A percentile compares a stretch with the other conserved stretches of the same genome.
Conservation (phyloP, 2,797 vertebrate genomes). For the Meda fulgida region DNA sequence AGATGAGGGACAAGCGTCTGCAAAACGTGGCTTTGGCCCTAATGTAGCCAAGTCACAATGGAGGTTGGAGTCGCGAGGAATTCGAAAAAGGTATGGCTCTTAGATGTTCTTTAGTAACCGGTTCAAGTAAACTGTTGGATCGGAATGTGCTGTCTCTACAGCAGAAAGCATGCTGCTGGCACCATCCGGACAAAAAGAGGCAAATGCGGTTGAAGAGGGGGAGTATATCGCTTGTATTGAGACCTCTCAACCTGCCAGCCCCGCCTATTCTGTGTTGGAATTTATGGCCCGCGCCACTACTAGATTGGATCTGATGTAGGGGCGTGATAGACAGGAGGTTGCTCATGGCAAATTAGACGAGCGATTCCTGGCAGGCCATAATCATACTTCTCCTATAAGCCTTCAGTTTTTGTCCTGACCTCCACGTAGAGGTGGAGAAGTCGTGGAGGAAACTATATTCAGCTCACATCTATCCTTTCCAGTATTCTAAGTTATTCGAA, state of each 20-base stretch:
- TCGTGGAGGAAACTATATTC: background rate
- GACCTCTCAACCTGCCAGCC: background rate
- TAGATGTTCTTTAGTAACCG: background rate
- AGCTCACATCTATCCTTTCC: background rate
- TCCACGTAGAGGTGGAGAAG: background rate
- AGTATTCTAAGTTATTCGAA: background rate
- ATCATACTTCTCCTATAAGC: background rate
- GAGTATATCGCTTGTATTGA: background rate
- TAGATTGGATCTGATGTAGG: background rate
- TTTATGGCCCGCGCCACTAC: background rate
- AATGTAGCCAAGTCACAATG: background rate
- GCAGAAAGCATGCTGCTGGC: background rate
- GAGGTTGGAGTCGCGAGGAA: background rate
- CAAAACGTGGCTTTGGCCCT: too few species aligned
- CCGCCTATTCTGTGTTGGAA: background rate
- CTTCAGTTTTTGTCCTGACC: background rate
- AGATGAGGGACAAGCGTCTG: background rate
- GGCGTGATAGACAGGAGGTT: background rate
- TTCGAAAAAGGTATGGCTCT: background rate
- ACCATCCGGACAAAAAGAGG: background rate
- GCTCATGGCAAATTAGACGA: background rate
- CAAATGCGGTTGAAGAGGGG: background rate
- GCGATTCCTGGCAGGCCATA: background rate
- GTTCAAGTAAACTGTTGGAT: background rate
- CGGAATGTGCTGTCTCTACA: background rate